Evolutionary conservation across 2,797 vertebrate genomes (phyloP), one percentile per base, ranked within the genome.

Genomic region (Xerus rutilus): DNA sequence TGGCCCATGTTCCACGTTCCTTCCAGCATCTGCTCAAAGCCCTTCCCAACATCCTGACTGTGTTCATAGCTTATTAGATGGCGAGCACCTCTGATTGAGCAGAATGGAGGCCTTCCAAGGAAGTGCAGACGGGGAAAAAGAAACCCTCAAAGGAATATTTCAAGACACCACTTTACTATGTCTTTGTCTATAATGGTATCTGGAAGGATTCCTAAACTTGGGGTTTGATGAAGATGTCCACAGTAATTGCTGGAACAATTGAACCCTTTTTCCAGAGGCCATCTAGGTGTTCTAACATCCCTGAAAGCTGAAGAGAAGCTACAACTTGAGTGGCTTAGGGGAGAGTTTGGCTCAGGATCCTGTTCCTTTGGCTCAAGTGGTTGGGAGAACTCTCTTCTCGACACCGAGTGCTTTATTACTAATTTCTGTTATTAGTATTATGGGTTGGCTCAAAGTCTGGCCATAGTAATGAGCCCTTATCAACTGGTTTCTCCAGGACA

Each of bases 151-250:
- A 64, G 67, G 9, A 87, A 54, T 79, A 79, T 81, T 90, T 87
- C 28, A 77, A 95, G 82, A 32, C 35, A 54, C 17, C 15, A 28
- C 8, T 86, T 78, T 7, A 87, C 17, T 43, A 35, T 17, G 12
- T 82, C 76, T 94, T 45, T 89, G 15, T 82, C 15, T 39, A 73
- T 43, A 90, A 67, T 14, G 43, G 30, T 59, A 30, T 30, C 49
- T 73, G 72, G 52, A 64, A 52, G 35, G 15, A 59, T 92, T 86
- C 59, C 67, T 92, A 84, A 57, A 86, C 18, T 95, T 86, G 21
- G 52, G 73, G 49, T 82, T 89, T 92, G 78, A 57, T 83, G 45
- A 92, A 57, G 49, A 76, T 47, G 10, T 72, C 86, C 83, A 67
- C 78, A 74, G 30, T 89, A 69, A 70, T 72, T 81, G 21, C 86